Base-by-base conservation (phyloP, 2,113 vertebrate species). In the Pluvialis apricaria region DNA sequence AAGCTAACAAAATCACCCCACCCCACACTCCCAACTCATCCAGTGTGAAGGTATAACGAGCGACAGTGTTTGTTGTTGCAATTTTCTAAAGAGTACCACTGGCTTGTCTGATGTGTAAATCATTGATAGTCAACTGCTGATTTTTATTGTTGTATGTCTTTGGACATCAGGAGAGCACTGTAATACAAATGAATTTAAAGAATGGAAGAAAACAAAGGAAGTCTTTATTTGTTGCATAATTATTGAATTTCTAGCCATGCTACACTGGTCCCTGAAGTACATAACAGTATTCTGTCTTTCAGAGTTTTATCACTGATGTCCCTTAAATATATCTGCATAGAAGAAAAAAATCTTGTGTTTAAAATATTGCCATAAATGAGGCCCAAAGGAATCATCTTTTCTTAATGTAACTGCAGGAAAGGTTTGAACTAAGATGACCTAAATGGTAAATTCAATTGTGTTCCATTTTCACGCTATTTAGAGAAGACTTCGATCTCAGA, bases 201-300 rank as follows among this genome's bases (percentile, higher is more conserved):
- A 92, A 94, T 93, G 86, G 96, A 83, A 95, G 94, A 92, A 97
- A 96, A 82, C 34, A 78, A 84, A 94, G 73, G 64, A 85, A 93
- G 77, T 89, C 75, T 92, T 95, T 91, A 96, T 96, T 95, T 97
- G 87, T 96, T 97, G 91, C 91, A 90, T 96, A 92, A 96, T 92
- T 95, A 97, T 79, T 58, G 52, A 54, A 86, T 95, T 96, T 96
- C 49, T 85, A 82, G 81, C 83, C 55, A 90, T 60, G 91, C 82
- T 85, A 76, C 80, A n/a, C 68, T 77, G 45, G 73, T 65, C 81
- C 73, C 81, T 87, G 58, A 36, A 72, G 75, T 88, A 86, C 68
- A 45, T 73, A 91, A 61, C 75, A 95, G 32, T 61, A 52, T 60
- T 66, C 32, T 80, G 21, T 69, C 79, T 91, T 94, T 91, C 75